phyloP scores from a whole-genome alignment of 2,797 vertebrate genomes.

The Enteromius afrohamiltoni region DNA sequence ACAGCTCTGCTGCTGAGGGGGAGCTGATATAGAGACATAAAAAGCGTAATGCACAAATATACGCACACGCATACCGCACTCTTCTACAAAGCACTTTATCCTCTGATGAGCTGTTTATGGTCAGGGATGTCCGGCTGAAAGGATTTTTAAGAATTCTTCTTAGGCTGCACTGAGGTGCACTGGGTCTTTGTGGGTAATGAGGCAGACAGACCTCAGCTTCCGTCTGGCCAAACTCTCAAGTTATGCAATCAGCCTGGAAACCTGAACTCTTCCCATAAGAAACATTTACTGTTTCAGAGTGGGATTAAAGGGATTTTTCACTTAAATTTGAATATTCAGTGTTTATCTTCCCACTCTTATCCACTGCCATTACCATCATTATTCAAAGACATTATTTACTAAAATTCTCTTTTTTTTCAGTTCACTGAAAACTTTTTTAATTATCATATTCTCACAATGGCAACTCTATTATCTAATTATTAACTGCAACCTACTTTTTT shows the following conservation, averaged over 20 bases:
- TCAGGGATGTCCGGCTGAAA: conserved; percentile 61
- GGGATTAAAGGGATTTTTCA: not conserved
- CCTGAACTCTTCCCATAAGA: conserved; percentile 1
- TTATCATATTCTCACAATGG: not conserved
- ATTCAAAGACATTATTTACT: not conserved
- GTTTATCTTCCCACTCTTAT: not conserved
- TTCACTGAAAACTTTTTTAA: too few species aligned
- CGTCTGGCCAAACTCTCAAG: conserved; percentile 22
- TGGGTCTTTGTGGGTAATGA: conserved; percentile 34
- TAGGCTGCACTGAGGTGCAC: conserved; percentile 13
- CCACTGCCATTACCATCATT: not conserved
- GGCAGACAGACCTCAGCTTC: conserved; percentile 24
- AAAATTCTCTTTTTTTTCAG: too few species aligned
- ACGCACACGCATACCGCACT: not conserved
- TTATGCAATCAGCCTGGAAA: conserved; percentile 35
- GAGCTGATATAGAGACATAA: conserved; percentile 10
- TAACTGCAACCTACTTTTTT: not conserved
- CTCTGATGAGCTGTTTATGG: conserved; percentile 63
- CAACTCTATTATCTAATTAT: not conserved
- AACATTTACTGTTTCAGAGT: conserved; percentile 6
- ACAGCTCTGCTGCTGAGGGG: not conserved
- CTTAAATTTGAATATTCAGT: not conserved
- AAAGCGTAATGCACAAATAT: conserved; percentile 19
- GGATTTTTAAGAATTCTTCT: conserved; percentile 55
- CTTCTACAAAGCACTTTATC: conserved; percentile 57